A percentile compares a stretch with the other conserved stretches of the same genome.
phyloP scores from a whole-genome alignment of 2,113 vertebrate genomes.

The Onychostruthus taczanowskii region DNA sequence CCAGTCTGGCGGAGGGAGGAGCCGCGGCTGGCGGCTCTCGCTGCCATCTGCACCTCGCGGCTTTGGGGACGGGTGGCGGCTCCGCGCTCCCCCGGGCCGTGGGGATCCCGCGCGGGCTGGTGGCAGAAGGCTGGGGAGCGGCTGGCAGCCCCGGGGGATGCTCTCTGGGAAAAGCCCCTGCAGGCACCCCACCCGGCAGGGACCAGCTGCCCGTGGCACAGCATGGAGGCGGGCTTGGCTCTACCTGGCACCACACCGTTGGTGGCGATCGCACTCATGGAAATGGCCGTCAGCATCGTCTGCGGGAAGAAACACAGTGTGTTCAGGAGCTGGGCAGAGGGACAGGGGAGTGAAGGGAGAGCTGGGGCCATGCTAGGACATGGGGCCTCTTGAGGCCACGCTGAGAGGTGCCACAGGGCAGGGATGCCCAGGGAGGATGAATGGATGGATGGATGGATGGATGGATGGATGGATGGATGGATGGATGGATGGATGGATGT shows the following conservation, averaged over 20 bases:
- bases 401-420: neutral
- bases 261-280: conserved; percentile 98
- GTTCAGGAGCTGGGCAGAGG: neutral
- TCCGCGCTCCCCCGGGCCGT: neutral
- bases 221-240: accelerated
- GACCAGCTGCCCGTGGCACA: neutral
- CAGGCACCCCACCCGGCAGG: neutral
- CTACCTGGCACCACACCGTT: conserved; percentile 98
- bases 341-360: neutral
- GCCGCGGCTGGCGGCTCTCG: conserved; percentile 18
- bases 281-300: conserved; percentile 99
- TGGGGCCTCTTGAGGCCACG: accelerated
- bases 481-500: neutral
- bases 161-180: neutral
- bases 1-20: conserved; percentile 49
- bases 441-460: neutral
- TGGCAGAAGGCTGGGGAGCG: neutral
- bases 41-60: conserved; percentile 50
- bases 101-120: neutral
- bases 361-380: neutral
- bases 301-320: conserved; percentile 63
- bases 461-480: no score
- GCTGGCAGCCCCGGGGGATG: neutral
- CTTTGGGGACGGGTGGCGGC: conserved; percentile 15
- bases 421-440: no score